Evolutionary conservation across 1,140 invertebrate genomes (phyloP).

Genomic region (Gryon sp.): DNA sequence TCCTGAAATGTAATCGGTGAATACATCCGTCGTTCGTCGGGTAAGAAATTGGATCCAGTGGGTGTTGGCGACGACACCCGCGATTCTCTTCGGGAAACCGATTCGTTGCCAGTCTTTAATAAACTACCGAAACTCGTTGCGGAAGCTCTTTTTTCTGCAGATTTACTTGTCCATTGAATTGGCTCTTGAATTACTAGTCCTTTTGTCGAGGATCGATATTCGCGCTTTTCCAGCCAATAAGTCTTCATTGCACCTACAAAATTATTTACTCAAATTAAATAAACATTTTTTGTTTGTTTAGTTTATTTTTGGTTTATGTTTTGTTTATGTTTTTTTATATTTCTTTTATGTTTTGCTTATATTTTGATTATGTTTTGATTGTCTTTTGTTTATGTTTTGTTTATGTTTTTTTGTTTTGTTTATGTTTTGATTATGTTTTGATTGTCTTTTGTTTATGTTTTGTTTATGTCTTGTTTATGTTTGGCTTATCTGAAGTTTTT

Average conservation of each 20-base stretch:
- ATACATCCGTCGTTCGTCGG: slow-evolving; percentile 85
- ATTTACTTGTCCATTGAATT: slow-evolving; percentile 74
- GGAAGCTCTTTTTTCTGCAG: slow-evolving; percentile 66
- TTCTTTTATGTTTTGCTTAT: no score
- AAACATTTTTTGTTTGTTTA: no score
- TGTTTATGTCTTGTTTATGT: no score
- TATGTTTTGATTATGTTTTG: no score
- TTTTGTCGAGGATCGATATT: slow-evolving; percentile 81
- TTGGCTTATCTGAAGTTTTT: no score
- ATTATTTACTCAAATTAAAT: no score
- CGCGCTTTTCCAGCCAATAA: slow-evolving; percentile 90
- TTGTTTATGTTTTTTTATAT: no score
- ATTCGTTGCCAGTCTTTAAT: slow-evolving; percentile 59
- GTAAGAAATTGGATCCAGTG: slow-evolving; percentile 62
- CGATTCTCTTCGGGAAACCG: slow-evolving; percentile 65
- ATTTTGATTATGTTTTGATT: no score
- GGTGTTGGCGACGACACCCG: slow-evolving; percentile 68
- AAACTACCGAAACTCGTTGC: slow-evolving; percentile 35
- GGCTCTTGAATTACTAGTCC: slow-evolving; percentile 73
- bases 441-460: no score
- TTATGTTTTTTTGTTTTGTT: no score
- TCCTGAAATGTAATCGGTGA: slow-evolving; percentile 92
- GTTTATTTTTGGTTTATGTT: no score
- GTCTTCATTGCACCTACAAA: slow-evolving; percentile 92
- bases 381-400: no score